These are phyloP conservation scores for Synaphobranchus kaupii DNA, from an alignment of 2,797 vertebrate genomes.

Conservation along the genomic window DNA sequence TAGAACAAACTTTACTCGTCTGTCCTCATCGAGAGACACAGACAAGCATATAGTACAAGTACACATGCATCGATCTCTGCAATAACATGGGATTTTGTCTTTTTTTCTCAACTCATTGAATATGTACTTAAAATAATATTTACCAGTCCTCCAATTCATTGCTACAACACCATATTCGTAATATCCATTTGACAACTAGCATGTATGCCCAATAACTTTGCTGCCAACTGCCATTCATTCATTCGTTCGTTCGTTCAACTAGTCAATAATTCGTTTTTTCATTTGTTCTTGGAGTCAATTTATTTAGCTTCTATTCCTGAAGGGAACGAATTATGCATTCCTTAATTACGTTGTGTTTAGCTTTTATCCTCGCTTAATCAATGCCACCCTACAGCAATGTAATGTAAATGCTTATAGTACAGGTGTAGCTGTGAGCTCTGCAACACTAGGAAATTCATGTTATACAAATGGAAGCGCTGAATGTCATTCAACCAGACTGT, in stretches of 20 bases:
- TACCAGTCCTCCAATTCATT: neutral
- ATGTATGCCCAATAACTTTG: neutral
- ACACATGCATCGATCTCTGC: neutral
- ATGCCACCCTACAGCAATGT: conserved; percentile 73
- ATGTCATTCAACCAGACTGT: conserved; percentile 73
- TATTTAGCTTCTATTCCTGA: conserved; percentile 66
- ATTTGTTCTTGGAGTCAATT: conserved; percentile 31
- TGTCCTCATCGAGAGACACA: neutral
- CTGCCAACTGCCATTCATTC: neutral
- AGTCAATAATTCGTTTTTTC: neutral
- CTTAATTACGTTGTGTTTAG: conserved; percentile 80
- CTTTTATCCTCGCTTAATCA: conserved; percentile 75
- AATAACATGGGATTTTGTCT: neutral
- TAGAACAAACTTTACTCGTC: conserved; percentile 42
- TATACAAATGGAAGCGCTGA: conserved; percentile 75
- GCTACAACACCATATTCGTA: neutral
- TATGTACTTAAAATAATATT: neutral
- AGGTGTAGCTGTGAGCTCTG: conserved; percentile 78
- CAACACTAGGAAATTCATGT: conserved; percentile 71
- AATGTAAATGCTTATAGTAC: conserved; percentile 77
- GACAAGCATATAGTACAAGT: neutral
- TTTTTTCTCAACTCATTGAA: neutral
- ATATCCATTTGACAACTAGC: neutral
- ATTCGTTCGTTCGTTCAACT: neutral
- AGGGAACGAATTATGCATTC: conserved; percentile 74